These are phyloP conservation scores for Karalla daura DNA, from an alignment of 2,797 vertebrate genomes.

Conservation along the genomic window DNA sequence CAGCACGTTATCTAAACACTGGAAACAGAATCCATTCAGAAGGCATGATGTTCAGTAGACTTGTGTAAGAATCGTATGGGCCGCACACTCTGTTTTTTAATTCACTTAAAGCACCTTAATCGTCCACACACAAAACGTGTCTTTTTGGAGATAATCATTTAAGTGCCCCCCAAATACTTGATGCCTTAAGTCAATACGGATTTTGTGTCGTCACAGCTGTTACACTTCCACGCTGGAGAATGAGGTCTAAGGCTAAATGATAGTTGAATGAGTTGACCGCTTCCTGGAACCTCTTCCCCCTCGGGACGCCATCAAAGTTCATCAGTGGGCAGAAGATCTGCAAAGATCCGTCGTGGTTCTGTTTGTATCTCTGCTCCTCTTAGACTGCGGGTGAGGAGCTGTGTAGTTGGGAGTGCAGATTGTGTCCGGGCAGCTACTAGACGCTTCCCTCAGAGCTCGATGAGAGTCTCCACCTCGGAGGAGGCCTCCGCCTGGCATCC, in stretches of 20 bases:
- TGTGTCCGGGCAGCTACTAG: too few species aligned
- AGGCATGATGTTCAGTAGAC: background rate
- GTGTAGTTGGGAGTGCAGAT: too few species aligned
- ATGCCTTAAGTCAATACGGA: conserved; percentile 24
- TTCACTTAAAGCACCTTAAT: conserved; percentile 24
- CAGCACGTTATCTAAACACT: background rate
- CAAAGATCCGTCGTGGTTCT: background rate
- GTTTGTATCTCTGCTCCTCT: background rate
- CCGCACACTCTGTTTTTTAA: too few species aligned
- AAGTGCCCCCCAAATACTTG: conserved; percentile 21
- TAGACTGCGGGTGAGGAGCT: background rate
- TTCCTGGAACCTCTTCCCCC: too few species aligned
- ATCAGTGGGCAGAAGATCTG: background rate
- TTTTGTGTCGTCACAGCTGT: background rate
- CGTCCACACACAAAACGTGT: background rate
- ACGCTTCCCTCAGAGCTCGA: background rate
- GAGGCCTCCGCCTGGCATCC: background rate
- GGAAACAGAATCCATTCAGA: background rate
- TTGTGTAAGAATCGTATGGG: too few species aligned
- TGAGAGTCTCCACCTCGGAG: conserved; percentile 13
- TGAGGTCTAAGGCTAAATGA: too few species aligned
- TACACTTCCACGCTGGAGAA: too few species aligned
- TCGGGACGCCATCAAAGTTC: too few species aligned
- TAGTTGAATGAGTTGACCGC: too few species aligned
- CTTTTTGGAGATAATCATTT: background rate